These are phyloP conservation scores for Crax fasciolata DNA, from an alignment of 2,797 vertebrate genomes.

Conservation along the genomic window DNA sequence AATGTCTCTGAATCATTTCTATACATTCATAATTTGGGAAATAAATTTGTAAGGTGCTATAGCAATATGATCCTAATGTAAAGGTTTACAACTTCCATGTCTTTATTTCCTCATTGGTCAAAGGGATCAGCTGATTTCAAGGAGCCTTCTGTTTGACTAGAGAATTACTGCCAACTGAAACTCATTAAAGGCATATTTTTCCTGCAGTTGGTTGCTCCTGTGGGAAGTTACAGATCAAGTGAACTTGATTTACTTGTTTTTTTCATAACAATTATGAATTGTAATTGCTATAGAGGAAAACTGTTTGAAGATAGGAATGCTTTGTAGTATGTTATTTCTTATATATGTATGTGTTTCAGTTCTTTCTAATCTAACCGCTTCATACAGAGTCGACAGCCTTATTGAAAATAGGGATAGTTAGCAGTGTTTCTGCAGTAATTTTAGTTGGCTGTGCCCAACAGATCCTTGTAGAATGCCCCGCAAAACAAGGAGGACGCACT, in stretches of 20 bases:
- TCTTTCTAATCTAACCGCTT: conserved; percentile 1
- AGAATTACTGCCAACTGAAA: not conserved
- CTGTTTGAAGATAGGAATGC: not conserved
- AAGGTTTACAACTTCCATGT: not conserved
- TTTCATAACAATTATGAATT: not conserved
- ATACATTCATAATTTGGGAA: not conserved
- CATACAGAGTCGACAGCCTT: not conserved
- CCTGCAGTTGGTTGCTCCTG: not conserved
- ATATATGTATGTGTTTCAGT: not conserved
- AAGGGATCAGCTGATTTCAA: not conserved
- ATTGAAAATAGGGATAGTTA: not conserved
- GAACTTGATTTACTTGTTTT: not conserved
- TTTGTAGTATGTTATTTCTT: not conserved
- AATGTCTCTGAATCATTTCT: not conserved
- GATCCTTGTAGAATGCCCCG: not conserved
- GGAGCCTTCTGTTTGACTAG: not conserved
- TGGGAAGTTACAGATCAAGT: not conserved
- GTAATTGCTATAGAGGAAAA: not conserved
- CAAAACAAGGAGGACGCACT: not conserved
- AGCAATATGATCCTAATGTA: not conserved
- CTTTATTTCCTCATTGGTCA: not conserved
- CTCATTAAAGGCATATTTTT: not conserved
- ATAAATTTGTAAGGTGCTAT: not conserved
- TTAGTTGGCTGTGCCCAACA: not conserved
- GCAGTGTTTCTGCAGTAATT: not conserved